Conservation (phyloP, 2,797 vertebrate genomes). For the Aselliscus stoliczkanus region DNA sequence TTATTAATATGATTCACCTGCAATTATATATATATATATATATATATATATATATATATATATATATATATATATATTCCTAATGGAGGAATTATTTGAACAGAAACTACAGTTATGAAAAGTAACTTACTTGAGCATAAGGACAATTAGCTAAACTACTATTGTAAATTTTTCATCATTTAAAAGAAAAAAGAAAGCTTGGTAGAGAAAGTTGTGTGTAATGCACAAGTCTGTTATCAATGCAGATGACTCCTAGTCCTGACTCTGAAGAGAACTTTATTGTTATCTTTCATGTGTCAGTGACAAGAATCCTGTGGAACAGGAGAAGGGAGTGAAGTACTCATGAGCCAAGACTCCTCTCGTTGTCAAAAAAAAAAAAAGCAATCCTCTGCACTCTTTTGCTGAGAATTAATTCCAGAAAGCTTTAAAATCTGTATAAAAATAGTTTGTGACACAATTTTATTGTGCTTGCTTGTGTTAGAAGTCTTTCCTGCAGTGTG, state of each 20-base stretch:
- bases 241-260: constrained; percentile 1
- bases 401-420: constrained; percentile 46
- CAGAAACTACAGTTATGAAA: neutral
- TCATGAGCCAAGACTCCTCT: neutral
- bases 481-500: neutral
- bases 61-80: neutral
- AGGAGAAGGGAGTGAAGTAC: constrained; percentile 25
- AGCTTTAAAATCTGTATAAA: constrained; percentile 9
- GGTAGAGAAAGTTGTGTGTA: neutral
- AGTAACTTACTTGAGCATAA: neutral
- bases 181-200: neutral
- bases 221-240: constrained; percentile 37
- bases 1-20: no score
- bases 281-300: neutral
- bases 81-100: neutral
- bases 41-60: no score
- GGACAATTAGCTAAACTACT: neutral
- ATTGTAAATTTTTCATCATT: neutral
- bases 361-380: neutral
- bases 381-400: neutral
- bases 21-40: no score
- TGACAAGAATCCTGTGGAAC: neutral
- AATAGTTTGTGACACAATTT: constrained; percentile 28
- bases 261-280: neutral
- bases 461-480: neutral